Conservation (phyloP, 2,797 vertebrate genomes). For the Dermochelys coriacea region DNA sequence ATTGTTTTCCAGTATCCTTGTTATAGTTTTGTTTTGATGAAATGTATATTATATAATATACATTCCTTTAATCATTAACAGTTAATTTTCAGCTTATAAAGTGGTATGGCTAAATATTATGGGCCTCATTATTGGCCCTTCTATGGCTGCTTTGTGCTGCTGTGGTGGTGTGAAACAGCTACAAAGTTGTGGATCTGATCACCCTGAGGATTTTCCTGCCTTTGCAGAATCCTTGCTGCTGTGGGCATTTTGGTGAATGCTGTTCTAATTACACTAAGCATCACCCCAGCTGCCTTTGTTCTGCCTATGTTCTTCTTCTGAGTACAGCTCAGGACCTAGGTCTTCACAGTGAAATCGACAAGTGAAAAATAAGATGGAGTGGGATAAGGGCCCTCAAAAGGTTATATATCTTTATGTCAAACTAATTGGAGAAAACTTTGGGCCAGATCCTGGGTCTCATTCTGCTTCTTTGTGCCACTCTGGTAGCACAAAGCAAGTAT, state of each 20-base stretch:
- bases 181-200: background rate
- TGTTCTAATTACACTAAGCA: background rate
- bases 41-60: background rate
- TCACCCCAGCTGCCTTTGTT: background rate
- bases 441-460: background rate
- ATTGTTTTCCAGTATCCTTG: background rate
- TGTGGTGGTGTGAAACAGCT: background rate
- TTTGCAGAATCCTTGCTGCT: background rate
- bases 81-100: background rate
- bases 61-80: rapidly evolving
- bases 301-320: background rate
- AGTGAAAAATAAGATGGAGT: background rate
- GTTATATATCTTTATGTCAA: background rate
- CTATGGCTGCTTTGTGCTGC: background rate
- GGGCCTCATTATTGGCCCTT: background rate
- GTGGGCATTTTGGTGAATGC: background rate
- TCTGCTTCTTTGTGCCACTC: background rate
- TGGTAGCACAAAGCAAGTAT: background rate
- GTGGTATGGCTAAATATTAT: rapidly evolving
- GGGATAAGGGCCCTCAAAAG: background rate
- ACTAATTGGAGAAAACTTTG: background rate
- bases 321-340: background rate
- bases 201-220: background rate
- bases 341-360: background rate
- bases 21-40: background rate